A percentile compares a stretch with the other conserved stretches of the same genome.
These are phyloP conservation scores for Drosophila ananassae DNA, from an alignment of 1,140 invertebrate genomes.

Conservation along the genomic window DNA sequence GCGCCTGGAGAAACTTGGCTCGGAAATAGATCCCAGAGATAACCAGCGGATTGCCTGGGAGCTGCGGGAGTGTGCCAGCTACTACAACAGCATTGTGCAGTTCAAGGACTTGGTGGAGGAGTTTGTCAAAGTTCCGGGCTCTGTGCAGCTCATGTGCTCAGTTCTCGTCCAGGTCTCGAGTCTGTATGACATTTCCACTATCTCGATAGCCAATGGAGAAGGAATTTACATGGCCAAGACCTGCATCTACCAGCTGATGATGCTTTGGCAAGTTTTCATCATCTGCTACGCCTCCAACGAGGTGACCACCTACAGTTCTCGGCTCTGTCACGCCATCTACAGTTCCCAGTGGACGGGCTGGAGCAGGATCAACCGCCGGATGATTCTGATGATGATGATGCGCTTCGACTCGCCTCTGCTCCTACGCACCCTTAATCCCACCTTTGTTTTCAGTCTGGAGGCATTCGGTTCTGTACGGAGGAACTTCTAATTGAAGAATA, in stretches of 20 bases:
- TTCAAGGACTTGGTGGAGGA: slow-evolving; percentile 57
- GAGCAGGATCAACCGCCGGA: slow-evolving; percentile 55
- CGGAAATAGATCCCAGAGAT: not conserved
- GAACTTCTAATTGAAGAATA: not conserved
- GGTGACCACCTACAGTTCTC: slow-evolving; percentile 57
- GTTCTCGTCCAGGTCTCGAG: slow-evolving; percentile 72
- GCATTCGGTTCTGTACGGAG: slow-evolving; percentile 74
- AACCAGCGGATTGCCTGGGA: slow-evolving; percentile 30
- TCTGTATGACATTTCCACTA: slow-evolving; percentile 65
- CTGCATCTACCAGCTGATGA: slow-evolving; percentile 62
- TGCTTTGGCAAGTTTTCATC: slow-evolving; percentile 77
- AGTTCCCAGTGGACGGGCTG: slow-evolving; percentile 65
- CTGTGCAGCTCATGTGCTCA: slow-evolving; percentile 67
- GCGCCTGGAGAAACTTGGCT: slow-evolving; percentile 52
- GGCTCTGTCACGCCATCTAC: slow-evolving; percentile 59
- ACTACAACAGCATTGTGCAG: slow-evolving; percentile 51
- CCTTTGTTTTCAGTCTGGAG: slow-evolving; percentile 51
- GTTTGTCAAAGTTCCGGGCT: slow-evolving; percentile 59
- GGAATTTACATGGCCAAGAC: slow-evolving; percentile 51
- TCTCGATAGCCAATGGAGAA: slow-evolving; percentile 26
- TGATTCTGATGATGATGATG: slow-evolving; percentile 60
- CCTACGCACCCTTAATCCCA: slow-evolving; percentile 58
- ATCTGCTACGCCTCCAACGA: slow-evolving; percentile 74
- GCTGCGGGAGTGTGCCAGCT: slow-evolving; percentile 48
- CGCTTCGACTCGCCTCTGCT: slow-evolving; percentile 52